These are phyloP conservation scores for Enteromius paludinosus DNA, from an alignment of 2,797 vertebrate species.

Conservation along the genomic window DNA sequence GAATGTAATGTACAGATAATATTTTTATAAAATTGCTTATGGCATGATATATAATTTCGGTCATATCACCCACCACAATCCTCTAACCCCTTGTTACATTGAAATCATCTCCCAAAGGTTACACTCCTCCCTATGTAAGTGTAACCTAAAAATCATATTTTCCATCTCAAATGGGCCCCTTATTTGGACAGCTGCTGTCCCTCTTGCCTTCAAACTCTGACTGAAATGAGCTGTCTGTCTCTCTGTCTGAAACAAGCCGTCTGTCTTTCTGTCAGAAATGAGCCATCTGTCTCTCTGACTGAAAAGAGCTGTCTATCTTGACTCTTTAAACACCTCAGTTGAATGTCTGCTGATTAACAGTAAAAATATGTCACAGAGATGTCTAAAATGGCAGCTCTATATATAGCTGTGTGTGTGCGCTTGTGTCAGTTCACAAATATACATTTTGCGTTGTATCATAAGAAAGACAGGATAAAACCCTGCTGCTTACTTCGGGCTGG, in stretches of 20 bases:
- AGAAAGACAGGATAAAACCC: not conserved
- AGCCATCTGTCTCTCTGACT: conserved; percentile 48
- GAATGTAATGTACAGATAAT: not conserved
- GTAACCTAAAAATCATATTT: conserved; percentile 42
- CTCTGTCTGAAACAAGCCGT: conserved; percentile 36
- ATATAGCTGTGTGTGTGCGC: not conserved
- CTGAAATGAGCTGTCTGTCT: conserved; percentile 51
- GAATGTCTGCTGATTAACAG: conserved; percentile 57
- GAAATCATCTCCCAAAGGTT: conserved; percentile 32
- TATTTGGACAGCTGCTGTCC: conserved; percentile 46
- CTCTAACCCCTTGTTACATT: conserved; percentile 4
- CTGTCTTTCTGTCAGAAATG: conserved; percentile 47
- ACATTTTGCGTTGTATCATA: conserved; percentile 3
- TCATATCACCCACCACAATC: not conserved
- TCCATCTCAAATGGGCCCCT: conserved; percentile 17
- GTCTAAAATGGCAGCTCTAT: conserved; percentile 34
- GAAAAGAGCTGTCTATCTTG: conserved; percentile 51
- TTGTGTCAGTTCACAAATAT: conserved; percentile 21
- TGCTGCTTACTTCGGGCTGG: not conserved
- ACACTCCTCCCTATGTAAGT: conserved; percentile 4
- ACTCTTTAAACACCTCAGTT: conserved; percentile 46
- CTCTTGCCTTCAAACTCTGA: conserved; percentile 33
- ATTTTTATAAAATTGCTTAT: not conserved
- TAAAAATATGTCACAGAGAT: conserved; percentile 47
- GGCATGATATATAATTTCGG: not conserved